Conservation (phyloP, 2,113 vertebrate species). For the Menidia beryllina region DNA sequence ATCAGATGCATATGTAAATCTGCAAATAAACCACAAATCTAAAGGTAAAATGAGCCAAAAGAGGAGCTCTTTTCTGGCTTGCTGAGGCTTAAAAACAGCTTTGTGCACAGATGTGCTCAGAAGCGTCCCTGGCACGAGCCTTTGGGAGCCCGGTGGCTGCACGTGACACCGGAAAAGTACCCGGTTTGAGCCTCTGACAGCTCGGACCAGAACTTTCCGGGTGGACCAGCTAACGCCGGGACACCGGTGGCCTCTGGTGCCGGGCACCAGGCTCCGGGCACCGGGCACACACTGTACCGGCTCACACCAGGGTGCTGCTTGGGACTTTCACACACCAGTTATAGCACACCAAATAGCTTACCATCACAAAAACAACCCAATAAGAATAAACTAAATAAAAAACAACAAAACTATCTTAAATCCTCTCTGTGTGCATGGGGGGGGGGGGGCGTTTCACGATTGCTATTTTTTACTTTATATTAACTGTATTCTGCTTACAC, state of each 20-base stretch:
- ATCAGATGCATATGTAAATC: too few species aligned
- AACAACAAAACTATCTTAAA: background rate
- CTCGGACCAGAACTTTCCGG: conserved; percentile 56
- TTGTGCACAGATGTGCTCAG: conserved; percentile 1
- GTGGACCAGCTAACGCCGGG: conserved; percentile 23
- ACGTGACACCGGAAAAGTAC: conserved; percentile 54
- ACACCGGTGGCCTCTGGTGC: background rate
- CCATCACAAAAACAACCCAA: background rate
- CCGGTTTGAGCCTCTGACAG: conserved; percentile 40
- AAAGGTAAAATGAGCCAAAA: too few species aligned
- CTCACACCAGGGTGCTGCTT: background rate
- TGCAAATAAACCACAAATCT: too few species aligned
- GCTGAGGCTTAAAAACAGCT: background rate
- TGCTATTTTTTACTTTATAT: background rate
- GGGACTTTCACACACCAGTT: background rate
- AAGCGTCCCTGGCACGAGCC: conserved; percentile 2
- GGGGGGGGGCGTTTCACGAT: conserved; percentile 50
- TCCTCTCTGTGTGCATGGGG: conserved; percentile 25
- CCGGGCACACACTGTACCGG: conserved; percentile 5
- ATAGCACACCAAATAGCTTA: too few species aligned
- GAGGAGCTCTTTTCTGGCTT: background rate
- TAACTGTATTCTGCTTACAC: background rate
- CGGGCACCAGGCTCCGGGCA: conserved; percentile 2
- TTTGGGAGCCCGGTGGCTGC: conserved; percentile 10
- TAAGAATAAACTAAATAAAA: background rate